Evolutionary conservation across 2,113 vertebrate genomes (phyloP).

Genomic region (Lophura nycthemera): DNA sequence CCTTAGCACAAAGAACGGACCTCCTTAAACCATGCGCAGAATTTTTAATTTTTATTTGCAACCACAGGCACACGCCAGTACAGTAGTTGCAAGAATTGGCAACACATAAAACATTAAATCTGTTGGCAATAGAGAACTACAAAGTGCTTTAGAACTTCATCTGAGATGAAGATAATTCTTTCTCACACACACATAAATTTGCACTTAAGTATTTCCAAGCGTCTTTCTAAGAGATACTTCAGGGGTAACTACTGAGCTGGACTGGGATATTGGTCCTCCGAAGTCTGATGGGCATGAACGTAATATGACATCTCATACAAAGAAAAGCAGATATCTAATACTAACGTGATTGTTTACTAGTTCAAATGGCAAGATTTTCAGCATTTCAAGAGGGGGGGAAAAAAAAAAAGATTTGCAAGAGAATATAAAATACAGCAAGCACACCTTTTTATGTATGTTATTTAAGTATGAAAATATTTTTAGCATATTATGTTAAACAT

Average conservation of each 20-base stretch:
- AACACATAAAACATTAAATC: conserved; percentile 84
- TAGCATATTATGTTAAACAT: conserved; percentile 88
- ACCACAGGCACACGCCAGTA: conserved; percentile 67
- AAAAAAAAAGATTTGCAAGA: conserved; percentile 73
- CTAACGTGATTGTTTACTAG: conserved; percentile 71
- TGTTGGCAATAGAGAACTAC: conserved; percentile 94
- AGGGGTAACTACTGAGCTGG: conserved; percentile 66
- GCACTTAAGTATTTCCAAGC: conserved; percentile 78
- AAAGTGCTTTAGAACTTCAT: conserved; percentile 93
- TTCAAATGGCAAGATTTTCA: conserved; percentile 75
- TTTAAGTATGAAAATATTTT: conserved; percentile 91
- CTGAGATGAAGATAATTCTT: conserved; percentile 77
- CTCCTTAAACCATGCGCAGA: conserved; percentile 71
- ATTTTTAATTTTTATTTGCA: conserved; percentile 73
- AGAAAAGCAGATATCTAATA: conserved; percentile 65
- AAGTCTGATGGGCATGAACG: conserved; percentile 71
- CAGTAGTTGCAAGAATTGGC: conserved; percentile 82
- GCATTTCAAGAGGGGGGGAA: conserved; percentile 71
- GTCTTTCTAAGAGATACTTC: conserved; percentile 70
- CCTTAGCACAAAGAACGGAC: conserved; percentile 67
- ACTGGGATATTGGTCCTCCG: conserved; percentile 81
- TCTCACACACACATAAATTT: conserved; percentile 78
- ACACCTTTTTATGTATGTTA: conserved; percentile 85
- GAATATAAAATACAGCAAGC: conserved; percentile 85
- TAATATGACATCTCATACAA: conserved; percentile 46